Percentiles rank a stretch among this genome's conserved stretches.
Evolutionary conservation across 2,888 invertebrate genomes (phyloP).

Genomic region (Ophioninae sp.): DNA sequence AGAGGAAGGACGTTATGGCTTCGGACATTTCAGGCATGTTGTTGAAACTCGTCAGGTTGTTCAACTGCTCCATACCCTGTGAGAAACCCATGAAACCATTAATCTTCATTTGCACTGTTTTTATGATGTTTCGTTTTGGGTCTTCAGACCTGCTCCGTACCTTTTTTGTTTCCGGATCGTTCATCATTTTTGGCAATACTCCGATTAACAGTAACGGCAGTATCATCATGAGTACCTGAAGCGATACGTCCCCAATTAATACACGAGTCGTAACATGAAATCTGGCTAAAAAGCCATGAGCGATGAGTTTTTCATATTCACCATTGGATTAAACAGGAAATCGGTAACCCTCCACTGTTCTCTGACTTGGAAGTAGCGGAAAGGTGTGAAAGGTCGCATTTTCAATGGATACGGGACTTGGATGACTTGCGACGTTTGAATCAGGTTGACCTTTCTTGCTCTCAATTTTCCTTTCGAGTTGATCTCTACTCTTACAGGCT

Average conservation of each 20-base stretch:
- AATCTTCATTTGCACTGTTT: neutral
- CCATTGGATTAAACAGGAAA: slow-evolving; percentile 98
- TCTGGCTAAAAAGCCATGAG: slow-evolving; percentile 11
- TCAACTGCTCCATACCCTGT: slow-evolving; percentile 94
- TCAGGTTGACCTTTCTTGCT: slow-evolving; percentile 95
- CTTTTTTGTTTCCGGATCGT: slow-evolving; percentile 98
- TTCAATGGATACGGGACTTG: slow-evolving; percentile 96
- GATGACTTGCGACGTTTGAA: slow-evolving; percentile 94
- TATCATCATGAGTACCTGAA: slow-evolving; percentile 96
- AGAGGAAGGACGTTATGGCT: slow-evolving; percentile 93
- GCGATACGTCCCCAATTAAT: slow-evolving; percentile 50
- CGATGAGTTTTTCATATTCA: slow-evolving; percentile 57
- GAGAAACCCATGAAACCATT: neutral
- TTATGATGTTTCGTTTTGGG: neutral
- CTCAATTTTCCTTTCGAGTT: slow-evolving; percentile 98
- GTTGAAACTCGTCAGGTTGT: slow-evolving; percentile 89
- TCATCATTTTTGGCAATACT: slow-evolving; percentile 97
- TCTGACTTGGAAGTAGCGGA: slow-evolving; percentile 94
- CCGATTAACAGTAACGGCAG: slow-evolving; percentile 94
- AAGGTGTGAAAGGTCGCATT: slow-evolving; percentile 91
- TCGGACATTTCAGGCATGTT: slow-evolving; percentile 98
- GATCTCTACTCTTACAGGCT: slow-evolving; percentile 97
- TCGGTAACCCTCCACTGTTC: slow-evolving; percentile 99
- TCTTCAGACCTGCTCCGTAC: slow-evolving; percentile 76
- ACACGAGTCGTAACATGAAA: neutral